Conservation (phyloP, 2,888 invertebrate species). For the Aplocera efformata region DNA sequence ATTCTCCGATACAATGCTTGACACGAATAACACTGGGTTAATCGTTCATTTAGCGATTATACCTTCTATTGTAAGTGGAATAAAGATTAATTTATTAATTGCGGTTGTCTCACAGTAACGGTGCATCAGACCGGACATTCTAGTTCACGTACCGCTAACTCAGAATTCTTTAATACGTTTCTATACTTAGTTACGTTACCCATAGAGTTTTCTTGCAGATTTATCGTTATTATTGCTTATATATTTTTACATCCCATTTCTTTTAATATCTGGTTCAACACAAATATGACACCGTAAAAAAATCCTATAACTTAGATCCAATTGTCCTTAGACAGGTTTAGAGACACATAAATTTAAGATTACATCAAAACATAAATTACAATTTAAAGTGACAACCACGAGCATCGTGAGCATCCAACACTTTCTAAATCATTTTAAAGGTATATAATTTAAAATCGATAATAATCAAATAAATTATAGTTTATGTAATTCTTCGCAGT, state of each 20-base stretch:
- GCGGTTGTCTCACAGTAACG: conserved; percentile 62
- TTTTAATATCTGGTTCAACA: no score
- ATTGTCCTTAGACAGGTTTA: conserved; percentile 1
- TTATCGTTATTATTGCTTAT: conserved; percentile 7
- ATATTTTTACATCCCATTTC: conserved; percentile 4
- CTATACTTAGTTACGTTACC: conserved; percentile 12
- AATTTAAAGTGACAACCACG: conserved; percentile 10
- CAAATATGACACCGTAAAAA: no score
- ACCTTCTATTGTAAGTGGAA: conserved; percentile 36
- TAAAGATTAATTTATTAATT: conserved; percentile 58
- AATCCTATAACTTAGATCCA: background rate
- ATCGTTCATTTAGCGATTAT: conserved; percentile 29
- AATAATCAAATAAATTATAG: conserved; percentile 24
- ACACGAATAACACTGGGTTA: conserved; percentile 23
- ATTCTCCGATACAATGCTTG: conserved; percentile 20
- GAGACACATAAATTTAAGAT: conserved; percentile 12
- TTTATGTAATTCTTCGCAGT: conserved; percentile 25
- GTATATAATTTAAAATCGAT: conserved; percentile 24
- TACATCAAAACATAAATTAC: conserved; percentile 14
- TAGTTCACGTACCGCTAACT: conserved; percentile 70
- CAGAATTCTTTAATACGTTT: conserved; percentile 44
- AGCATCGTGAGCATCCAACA: conserved; percentile 18
- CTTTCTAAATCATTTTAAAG: conserved; percentile 23
- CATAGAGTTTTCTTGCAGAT: conserved; percentile 7
- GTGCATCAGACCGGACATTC: conserved; percentile 64